A percentile compares a stretch with the other conserved stretches of the same genome.
These are phyloP conservation scores for Caenorhabditis remanei DNA, from an alignment of 1,140 invertebrate genomes.

Conservation along the genomic window DNA sequence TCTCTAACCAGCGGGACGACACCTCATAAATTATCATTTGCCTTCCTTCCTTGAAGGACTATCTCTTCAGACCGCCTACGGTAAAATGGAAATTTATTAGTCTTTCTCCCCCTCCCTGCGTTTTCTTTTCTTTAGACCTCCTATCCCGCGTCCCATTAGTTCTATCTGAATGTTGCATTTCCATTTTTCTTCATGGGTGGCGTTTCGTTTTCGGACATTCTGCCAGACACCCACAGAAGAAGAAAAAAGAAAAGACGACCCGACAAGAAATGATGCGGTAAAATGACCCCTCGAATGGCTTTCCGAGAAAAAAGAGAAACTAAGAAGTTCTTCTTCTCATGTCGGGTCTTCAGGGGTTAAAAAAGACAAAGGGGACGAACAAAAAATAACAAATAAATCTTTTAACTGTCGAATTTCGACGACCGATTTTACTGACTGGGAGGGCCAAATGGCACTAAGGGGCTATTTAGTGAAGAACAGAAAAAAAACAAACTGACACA, in stretches of 20 bases:
- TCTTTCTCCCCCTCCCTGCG: background rate
- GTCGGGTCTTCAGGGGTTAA: background rate
- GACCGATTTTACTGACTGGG: constrained; percentile 40
- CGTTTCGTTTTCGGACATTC: too few relatives aligned
- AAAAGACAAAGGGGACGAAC: background rate
- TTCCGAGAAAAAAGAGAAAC: background rate
- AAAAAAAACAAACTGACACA: too few relatives aligned
- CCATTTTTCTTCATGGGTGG: constrained; percentile 36
- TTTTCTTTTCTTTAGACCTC: background rate
- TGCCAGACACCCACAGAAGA: constrained; percentile 11
- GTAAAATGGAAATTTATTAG: constrained; percentile 20
- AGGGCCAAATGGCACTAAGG: constrained; percentile 5
- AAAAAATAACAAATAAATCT: constrained; percentile 50
- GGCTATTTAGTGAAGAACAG: background rate
- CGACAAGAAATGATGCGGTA: constrained; percentile 30
- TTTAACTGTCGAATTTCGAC: constrained; percentile 38
- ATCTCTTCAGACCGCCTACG: background rate
- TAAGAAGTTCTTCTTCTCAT: constrained; percentile 1
- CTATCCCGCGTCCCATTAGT: constrained; percentile 11
- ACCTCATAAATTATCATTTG: constrained; percentile 46
- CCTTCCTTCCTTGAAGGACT: background rate
- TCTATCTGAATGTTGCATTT: background rate
- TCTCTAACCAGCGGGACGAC: background rate
- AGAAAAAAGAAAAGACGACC: too few relatives aligned
- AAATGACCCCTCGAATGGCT: constrained; percentile 2